phyloP scores from a whole-genome alignment of 1,140 invertebrate genomes.

The Apis dorsata region DNA sequence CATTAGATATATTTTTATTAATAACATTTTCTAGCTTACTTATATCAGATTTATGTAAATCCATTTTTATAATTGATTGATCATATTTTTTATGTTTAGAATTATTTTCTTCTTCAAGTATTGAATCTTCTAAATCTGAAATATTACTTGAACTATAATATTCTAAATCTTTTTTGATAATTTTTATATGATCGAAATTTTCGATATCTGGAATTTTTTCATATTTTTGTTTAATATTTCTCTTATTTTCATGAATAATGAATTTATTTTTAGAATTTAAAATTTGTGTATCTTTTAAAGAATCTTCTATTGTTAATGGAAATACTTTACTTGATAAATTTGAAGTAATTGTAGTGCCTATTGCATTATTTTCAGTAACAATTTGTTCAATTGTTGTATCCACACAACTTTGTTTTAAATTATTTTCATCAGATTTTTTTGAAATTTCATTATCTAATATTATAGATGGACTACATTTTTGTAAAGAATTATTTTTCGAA shows the following conservation, averaged over 20 bases:
- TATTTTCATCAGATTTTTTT: slow-evolving; percentile 5
- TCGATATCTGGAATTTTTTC: background rate
- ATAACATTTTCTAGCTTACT: background rate
- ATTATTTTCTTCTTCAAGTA: background rate
- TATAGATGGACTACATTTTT: slow-evolving; percentile 7
- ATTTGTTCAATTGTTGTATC: slow-evolving; percentile 4
- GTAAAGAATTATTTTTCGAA: slow-evolving; percentile 7
- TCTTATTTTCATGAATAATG: slow-evolving; percentile 12
- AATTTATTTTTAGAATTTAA: background rate
- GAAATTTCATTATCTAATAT: slow-evolving; percentile 7
- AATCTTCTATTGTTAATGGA: slow-evolving; percentile 1
- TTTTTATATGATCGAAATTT: slow-evolving; percentile 12
- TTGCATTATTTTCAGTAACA: slow-evolving; percentile 42
- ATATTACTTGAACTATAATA: slow-evolving; percentile 17
- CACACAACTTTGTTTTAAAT: slow-evolving; percentile 7
- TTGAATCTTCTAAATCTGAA: background rate
- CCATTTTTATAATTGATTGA: background rate
- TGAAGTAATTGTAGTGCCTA: slow-evolving; percentile 51
- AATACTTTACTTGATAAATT: slow-evolving; percentile 28
- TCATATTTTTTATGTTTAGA: background rate
- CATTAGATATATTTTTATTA: background rate
- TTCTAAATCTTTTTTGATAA: background rate
- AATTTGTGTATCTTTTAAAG: background rate
- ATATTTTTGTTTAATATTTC: background rate
- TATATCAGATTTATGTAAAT: background rate